Evolutionary conservation across 2,797 vertebrate species (phyloP).

Genomic region (Cynodonichthys magdalenae): DNA sequence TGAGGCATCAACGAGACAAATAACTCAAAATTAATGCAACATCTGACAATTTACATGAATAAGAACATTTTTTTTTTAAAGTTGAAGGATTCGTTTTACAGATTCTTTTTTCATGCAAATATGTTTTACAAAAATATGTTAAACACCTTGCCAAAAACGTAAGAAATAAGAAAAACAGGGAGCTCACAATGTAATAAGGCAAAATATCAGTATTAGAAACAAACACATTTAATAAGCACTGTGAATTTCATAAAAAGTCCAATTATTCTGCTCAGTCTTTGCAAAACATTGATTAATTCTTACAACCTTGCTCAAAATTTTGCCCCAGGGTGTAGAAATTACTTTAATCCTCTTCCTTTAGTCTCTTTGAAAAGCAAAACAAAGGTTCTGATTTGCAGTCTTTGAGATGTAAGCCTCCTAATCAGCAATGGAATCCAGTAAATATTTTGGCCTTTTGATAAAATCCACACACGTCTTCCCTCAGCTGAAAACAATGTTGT

Average conservation of each 20-base stretch:
- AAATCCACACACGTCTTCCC: slow-evolving; percentile 34
- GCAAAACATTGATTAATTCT: slow-evolving; percentile 64
- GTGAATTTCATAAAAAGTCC: slow-evolving; percentile 26
- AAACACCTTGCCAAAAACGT: not conserved
- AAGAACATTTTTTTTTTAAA: too few relatives aligned
- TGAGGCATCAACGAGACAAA: too few relatives aligned
- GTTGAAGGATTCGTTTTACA: too few relatives aligned
- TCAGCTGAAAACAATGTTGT: slow-evolving; percentile 40
- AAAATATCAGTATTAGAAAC: slow-evolving; percentile 34
- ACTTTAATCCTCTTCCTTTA: slow-evolving; percentile 67
- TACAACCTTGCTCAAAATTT: slow-evolving; percentile 61
- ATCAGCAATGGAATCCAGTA: slow-evolving; percentile 63
- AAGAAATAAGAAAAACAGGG: not conserved
- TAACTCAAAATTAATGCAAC: too few relatives aligned
- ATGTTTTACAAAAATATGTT: too few relatives aligned
- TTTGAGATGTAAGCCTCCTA: slow-evolving; percentile 59
- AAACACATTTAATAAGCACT: slow-evolving; percentile 41
- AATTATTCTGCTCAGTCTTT: slow-evolving; percentile 35
- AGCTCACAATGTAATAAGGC: slow-evolving; percentile 14
- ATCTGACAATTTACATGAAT: too few relatives aligned
- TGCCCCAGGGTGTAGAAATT: slow-evolving; percentile 50
- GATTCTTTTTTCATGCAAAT: too few relatives aligned
- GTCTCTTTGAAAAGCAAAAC: slow-evolving; percentile 68
- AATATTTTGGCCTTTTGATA: slow-evolving; percentile 62
- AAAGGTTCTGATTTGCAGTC: slow-evolving; percentile 69